Evolutionary conservation across 2,113 vertebrate species (phyloP).

Genomic region (Ophiodon elongatus): DNA sequence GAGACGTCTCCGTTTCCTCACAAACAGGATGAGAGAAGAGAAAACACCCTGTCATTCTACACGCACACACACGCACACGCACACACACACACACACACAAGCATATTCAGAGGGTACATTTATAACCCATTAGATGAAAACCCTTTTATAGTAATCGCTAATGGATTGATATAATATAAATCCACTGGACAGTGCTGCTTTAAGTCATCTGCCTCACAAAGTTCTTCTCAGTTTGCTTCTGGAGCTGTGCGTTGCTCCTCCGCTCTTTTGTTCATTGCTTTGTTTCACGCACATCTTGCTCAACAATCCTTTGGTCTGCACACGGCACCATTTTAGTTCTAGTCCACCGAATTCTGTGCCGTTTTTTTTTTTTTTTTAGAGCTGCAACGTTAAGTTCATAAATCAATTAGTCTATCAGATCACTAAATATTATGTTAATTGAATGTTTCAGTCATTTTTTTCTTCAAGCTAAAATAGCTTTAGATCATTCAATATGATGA

Average conservation of each 20-base stretch:
- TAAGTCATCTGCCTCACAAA: neutral
- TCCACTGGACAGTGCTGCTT: neutral
- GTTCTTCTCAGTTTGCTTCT: too few relatives aligned
- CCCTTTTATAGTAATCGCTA: neutral
- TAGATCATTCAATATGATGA: too few relatives aligned
- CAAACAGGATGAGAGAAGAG: slow-evolving; percentile 65
- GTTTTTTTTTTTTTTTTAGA: too few relatives aligned
- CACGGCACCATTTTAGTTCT: too few relatives aligned
- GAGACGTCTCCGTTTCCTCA: slow-evolving; percentile 51
- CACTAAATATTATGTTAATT: neutral
- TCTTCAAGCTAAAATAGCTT: too few relatives aligned
- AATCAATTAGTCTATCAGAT: neutral
- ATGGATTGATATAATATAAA: neutral
- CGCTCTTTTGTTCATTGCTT: too few relatives aligned
- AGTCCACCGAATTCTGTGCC: too few relatives aligned
- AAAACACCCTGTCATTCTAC: slow-evolving; percentile 45
- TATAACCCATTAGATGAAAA: neutral
- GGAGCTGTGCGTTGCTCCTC: too few relatives aligned
- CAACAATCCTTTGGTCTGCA: too few relatives aligned
- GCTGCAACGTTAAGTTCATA: too few relatives aligned
- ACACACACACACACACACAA: slow-evolving; percentile 9
- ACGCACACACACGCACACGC: slow-evolving; percentile 14
- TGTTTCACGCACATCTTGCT: too few relatives aligned
- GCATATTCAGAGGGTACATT: neutral
- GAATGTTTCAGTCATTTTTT: neutral